phyloP scores from a whole-genome alignment of 2,888 invertebrate species.

The Agrochola litura region DNA sequence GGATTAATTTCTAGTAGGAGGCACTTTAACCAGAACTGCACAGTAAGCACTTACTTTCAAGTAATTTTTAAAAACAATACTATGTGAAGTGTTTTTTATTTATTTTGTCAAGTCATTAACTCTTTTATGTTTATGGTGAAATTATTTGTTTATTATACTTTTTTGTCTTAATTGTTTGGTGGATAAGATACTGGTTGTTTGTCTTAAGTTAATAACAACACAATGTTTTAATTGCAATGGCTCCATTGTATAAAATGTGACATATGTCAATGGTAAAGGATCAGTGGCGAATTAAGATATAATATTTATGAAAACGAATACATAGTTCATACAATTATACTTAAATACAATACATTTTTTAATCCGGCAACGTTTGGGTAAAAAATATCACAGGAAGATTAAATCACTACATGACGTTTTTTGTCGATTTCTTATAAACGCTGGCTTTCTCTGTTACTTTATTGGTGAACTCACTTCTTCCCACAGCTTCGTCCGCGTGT shows the following conservation, averaged over 20 bases:
- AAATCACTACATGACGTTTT: background rate
- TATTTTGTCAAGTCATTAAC: slow-evolving; percentile 22
- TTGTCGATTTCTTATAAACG: background rate
- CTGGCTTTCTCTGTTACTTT: background rate
- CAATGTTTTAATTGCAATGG: background rate
- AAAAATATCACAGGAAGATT: background rate
- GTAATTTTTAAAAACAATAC: background rate
- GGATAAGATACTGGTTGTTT: slow-evolving; percentile 8
- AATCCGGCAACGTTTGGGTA: background rate
- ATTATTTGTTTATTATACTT: background rate
- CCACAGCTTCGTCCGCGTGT: background rate
- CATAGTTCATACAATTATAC: background rate
- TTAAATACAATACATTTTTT: background rate
- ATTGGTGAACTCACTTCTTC: background rate
- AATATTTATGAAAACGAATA: background rate
- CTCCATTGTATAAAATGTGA: slow-evolving; percentile 1
- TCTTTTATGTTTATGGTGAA: slow-evolving; percentile 11
- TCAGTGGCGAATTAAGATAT: slow-evolving; percentile 38
- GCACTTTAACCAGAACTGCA: slow-evolving; percentile 11
- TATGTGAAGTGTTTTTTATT: background rate
- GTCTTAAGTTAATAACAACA: background rate
- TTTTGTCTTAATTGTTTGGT: slow-evolving; percentile 28
- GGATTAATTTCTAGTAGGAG: slow-evolving; percentile 8
- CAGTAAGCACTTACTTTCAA: background rate
- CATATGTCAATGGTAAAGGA: background rate